Percentiles rank a stretch among this genome's conserved stretches.
Conservation (phyloP, 2,888 invertebrate genomes). For the Apantesis nais region DNA sequence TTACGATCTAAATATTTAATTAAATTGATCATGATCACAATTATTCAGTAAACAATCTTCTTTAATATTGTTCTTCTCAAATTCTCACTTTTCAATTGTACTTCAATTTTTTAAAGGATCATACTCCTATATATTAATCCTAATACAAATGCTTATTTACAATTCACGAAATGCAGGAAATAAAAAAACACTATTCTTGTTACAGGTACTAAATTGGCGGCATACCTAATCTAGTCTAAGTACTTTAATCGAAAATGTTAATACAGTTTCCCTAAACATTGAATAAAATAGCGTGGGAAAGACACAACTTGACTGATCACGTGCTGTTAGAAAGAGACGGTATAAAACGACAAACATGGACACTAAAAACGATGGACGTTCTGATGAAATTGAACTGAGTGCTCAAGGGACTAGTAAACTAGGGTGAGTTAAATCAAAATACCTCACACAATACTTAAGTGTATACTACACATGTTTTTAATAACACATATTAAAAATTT, state of each 20-base stretch:
- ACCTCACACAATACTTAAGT: background rate
- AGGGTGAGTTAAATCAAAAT: slow-evolving; percentile 54
- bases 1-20: too few relatives aligned
- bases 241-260: slow-evolving; percentile 75
- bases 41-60: too few relatives aligned
- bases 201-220: slow-evolving; percentile 64
- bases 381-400: slow-evolving; percentile 79
- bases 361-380: slow-evolving; percentile 67
- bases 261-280: slow-evolving; percentile 65
- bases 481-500: too few relatives aligned
- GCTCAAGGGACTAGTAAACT: slow-evolving; percentile 76
- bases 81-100: too few relatives aligned
- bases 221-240: slow-evolving; percentile 65
- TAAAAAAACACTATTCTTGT: slow-evolving; percentile 42
- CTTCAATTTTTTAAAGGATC: too few relatives aligned
- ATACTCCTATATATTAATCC: background rate
- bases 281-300: slow-evolving; percentile 46
- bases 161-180: background rate
- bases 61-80: too few relatives aligned
- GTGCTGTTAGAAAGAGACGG: slow-evolving; percentile 45
- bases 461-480: too few relatives aligned
- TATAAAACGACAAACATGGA: slow-evolving; percentile 65
- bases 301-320: slow-evolving; percentile 44
- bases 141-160: background rate
- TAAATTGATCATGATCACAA: too few relatives aligned